A percentile compares a stretch with the other conserved stretches of the same genome.
phyloP scores from a whole-genome alignment of 1,140 invertebrate genomes.

The Asbolus verrucosus region DNA sequence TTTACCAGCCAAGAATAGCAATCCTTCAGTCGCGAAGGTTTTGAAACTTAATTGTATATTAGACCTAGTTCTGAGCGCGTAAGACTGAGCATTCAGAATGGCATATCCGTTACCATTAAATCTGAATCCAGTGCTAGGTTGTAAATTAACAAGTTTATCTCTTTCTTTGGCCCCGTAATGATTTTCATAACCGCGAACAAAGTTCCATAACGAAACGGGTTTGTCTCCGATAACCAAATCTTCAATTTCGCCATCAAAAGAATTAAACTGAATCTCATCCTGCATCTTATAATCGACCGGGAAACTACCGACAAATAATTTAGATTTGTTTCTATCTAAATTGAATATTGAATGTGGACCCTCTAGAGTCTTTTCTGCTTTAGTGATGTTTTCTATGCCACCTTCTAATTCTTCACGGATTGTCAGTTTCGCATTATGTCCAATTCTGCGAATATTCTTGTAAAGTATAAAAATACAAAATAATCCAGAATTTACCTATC shows the following conservation, averaged over 20 bases:
- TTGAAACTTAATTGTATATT: slow-evolving; percentile 84
- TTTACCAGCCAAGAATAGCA: slow-evolving; percentile 88
- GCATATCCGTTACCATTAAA: slow-evolving; percentile 91
- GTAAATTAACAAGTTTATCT: slow-evolving; percentile 73
- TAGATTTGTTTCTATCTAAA: slow-evolving; percentile 85
- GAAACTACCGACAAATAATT: slow-evolving; percentile 91
- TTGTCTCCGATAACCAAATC: slow-evolving; percentile 90
- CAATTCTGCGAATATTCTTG: slow-evolving; percentile 71
- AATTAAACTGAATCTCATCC: slow-evolving; percentile 74
- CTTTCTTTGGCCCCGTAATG: slow-evolving; percentile 78
- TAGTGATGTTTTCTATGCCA: slow-evolving; percentile 69
- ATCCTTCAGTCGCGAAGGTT: slow-evolving; percentile 86
- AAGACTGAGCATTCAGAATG: slow-evolving; percentile 72
- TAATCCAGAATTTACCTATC: slow-evolving; percentile 74
- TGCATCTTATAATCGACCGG: slow-evolving; percentile 79
- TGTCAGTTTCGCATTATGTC: slow-evolving; percentile 83
- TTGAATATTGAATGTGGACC: slow-evolving; percentile 87
- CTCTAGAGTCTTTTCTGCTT: slow-evolving; percentile 72
- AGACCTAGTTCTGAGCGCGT: slow-evolving; percentile 69
- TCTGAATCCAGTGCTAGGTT: slow-evolving; percentile 77
- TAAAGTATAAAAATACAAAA: slow-evolving; percentile 4
- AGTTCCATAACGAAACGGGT: slow-evolving; percentile 95
- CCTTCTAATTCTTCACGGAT: slow-evolving; percentile 81
- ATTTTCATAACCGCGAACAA: slow-evolving; percentile 81
- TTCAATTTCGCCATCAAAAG: slow-evolving; percentile 92